Percentiles rank a stretch among this genome's conserved stretches.
These are phyloP conservation scores for Anoplophora glabripennis DNA, from an alignment of 1,140 invertebrate genomes.

Conservation along the genomic window DNA sequence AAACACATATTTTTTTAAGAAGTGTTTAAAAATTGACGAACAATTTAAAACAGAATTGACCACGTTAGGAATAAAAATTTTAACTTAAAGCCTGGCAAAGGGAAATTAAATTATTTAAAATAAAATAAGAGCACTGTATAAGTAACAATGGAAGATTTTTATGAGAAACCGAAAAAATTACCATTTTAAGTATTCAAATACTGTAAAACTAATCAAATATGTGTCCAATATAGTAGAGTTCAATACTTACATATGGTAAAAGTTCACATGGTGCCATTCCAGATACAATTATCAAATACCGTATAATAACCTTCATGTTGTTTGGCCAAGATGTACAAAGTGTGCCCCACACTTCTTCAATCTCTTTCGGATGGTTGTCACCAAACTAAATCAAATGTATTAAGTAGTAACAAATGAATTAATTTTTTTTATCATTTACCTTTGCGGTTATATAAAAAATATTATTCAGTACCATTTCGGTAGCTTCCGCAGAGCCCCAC, in stretches of 20 bases:
- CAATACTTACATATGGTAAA: slow-evolving; percentile 76
- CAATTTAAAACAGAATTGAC: too few species aligned
- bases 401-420: slow-evolving; percentile 2
- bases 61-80: too few species aligned
- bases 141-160: too few species aligned
- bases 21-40: too few species aligned
- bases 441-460: slow-evolving; percentile 97
- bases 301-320: slow-evolving; percentile 94
- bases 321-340: slow-evolving; percentile 94
- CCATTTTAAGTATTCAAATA: too few species aligned
- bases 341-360: slow-evolving; percentile 94
- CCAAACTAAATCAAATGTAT: slow-evolving; percentile 69
- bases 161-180: too few species aligned
- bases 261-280: slow-evolving; percentile 93
- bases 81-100: too few species aligned
- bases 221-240: too few species aligned
- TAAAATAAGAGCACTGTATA: too few species aligned
- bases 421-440: slow-evolving; percentile 53
- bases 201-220: too few species aligned
- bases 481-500: slow-evolving; percentile 97
- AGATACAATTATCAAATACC: slow-evolving; percentile 96
- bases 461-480: slow-evolving; percentile 99
- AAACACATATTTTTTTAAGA: too few species aligned
- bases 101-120: too few species aligned
- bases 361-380: slow-evolving; percentile 91